Conservation (phyloP, 35 echinoderm and acorn worm species). For the Anneissia japonica region DNA sequence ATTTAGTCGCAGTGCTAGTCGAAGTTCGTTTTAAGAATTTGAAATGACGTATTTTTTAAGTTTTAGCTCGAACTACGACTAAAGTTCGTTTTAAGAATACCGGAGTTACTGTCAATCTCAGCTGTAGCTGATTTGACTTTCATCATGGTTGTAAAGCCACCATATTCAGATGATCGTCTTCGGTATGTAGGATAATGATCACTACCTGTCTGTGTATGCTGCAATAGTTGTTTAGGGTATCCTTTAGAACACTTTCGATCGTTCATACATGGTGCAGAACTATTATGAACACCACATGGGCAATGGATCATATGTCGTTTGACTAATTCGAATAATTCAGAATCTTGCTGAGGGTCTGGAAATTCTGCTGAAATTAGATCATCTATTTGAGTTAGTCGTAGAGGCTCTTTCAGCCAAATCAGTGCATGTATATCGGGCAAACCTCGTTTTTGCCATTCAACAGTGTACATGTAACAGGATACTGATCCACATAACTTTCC, state of each 20-base stretch:
- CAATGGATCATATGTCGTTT: constrained; percentile 12
- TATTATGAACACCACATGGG: constrained; percentile 26
- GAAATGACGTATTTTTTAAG: no score
- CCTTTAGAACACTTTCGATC: constrained; percentile 21
- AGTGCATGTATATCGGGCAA: constrained; percentile 40
- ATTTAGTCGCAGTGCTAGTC: no score
- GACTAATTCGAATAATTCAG: constrained; percentile 6
- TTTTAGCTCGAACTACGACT: no score
- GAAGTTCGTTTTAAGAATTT: no score
- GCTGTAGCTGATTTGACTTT: no score
- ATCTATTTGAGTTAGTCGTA: constrained; percentile 20
- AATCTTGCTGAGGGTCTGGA: constrained; percentile 10
- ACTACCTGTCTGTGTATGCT: no score
- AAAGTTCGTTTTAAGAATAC: no score
- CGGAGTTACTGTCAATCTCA: no score
- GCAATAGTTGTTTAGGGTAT: constrained; percentile 17
- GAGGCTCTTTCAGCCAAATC: constrained; percentile 13
- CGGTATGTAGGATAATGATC: no score
- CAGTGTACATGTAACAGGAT: neutral
- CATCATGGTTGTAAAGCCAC: no score
- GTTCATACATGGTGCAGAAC: constrained; percentile 23
- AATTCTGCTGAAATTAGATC: constrained; percentile 21
- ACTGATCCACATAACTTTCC: constrained; percentile 40
- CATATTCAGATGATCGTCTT: no score
- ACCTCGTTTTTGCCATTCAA: constrained; percentile 45